Percentiles rank a stretch among this genome's conserved stretches.
Evolutionary conservation across 2,797 vertebrate genomes (phyloP).

Genomic region (Cyclura pinguis): DNA sequence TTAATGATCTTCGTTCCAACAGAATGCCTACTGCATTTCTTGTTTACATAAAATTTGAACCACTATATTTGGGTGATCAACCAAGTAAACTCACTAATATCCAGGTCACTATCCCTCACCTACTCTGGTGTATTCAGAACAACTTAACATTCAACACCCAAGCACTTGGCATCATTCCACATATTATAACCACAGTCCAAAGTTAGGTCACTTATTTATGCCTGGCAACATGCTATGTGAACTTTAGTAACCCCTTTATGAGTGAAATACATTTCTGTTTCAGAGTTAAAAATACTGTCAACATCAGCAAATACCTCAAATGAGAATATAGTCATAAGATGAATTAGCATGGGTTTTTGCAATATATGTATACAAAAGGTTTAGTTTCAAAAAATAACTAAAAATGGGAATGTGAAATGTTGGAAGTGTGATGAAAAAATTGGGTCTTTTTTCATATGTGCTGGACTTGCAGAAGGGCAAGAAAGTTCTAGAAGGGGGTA

Average conservation of each 20-base stretch:
- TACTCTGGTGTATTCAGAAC: neutral
- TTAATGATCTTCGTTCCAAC: neutral
- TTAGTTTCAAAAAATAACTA: too few species aligned
- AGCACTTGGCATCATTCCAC: neutral
- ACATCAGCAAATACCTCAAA: neutral
- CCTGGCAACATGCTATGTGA: neutral
- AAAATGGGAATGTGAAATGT: too few species aligned
- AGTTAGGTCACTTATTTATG: neutral
- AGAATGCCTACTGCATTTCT: neutral
- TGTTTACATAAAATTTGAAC: neutral
- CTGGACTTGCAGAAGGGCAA: too few species aligned
- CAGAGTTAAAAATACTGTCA: neutral
- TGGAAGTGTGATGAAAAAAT: too few species aligned
- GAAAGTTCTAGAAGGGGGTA: too few species aligned
- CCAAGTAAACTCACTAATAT: neutral
- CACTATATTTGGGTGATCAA: neutral
- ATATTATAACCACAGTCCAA: slow-evolving; percentile 1
- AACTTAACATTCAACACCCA: neutral
- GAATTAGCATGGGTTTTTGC: neutral
- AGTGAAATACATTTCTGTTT: neutral
- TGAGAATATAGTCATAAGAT: neutral
- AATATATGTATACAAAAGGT: neutral
- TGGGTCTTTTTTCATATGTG: too few species aligned
- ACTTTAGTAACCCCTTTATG: neutral
- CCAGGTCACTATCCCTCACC: neutral